These are phyloP conservation scores for Amblyopsis rosae DNA, from an alignment of 2,113 vertebrate species.

Conservation along the genomic window DNA sequence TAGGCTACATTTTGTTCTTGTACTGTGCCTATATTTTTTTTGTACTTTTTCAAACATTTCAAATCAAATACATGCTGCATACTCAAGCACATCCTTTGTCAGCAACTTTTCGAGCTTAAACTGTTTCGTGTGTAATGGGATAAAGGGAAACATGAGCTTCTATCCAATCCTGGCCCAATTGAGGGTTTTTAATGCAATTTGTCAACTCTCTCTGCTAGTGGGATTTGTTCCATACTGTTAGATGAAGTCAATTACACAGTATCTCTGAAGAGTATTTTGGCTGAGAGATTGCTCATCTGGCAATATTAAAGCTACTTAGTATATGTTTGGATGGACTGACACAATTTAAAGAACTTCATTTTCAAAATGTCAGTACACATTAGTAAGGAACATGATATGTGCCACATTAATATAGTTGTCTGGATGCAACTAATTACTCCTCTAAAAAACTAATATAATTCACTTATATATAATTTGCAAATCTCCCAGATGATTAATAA, in stretches of 20 bases:
- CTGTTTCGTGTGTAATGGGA: slow-evolving; percentile 83
- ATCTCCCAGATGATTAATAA: slow-evolving; percentile 79
- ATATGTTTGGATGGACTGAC: slow-evolving; percentile 62
- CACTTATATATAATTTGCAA: slow-evolving; percentile 70
- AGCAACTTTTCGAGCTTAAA: slow-evolving; percentile 83
- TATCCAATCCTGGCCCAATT: slow-evolving; percentile 82
- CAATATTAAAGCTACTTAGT: slow-evolving; percentile 82
- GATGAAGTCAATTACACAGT: slow-evolving; percentile 84
- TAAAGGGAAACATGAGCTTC: slow-evolving; percentile 80
- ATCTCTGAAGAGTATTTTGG: slow-evolving; percentile 81
- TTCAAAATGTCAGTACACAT: slow-evolving; percentile 19
- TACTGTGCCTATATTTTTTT: slow-evolving; percentile 46
- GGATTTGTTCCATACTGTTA: slow-evolving; percentile 87
- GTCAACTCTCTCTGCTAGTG: slow-evolving; percentile 79
- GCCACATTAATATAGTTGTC: slow-evolving; percentile 6
- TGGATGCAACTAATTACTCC: slow-evolving; percentile 13
- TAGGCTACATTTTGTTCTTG: slow-evolving; percentile 38
- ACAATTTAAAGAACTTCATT: slow-evolving; percentile 27
- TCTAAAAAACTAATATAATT: slow-evolving; percentile 59
- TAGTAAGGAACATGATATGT: slow-evolving; percentile 27
- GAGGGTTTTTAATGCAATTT: slow-evolving; percentile 85
- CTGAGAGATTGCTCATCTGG: slow-evolving; percentile 79
- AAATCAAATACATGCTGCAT: slow-evolving; percentile 41
- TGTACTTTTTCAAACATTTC: slow-evolving; percentile 8
- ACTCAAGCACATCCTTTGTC: slow-evolving; percentile 70